Percentiles rank a stretch among this genome's conserved stretches.
Conservation (phyloP, 2,888 invertebrate genomes). For the Heliconius ethilla region DNA sequence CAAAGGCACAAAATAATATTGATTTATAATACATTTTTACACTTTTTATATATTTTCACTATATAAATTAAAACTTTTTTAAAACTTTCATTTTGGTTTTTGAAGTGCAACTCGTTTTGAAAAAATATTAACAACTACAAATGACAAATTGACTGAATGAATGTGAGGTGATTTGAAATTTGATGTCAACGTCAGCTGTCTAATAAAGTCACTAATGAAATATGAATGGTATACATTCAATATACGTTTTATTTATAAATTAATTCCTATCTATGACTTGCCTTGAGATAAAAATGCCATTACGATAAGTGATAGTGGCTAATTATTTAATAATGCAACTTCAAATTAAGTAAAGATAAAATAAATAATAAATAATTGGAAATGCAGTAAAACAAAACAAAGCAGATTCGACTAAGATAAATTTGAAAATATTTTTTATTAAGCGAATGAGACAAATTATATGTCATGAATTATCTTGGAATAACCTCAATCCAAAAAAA, state of each 20-base stretch:
- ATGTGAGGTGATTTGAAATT: neutral
- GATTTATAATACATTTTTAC: conserved; percentile 58
- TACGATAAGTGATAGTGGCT: conserved; percentile 10
- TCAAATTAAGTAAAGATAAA: neutral
- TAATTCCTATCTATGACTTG: conserved; percentile 17
- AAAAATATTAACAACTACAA: neutral
- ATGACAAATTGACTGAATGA: neutral
- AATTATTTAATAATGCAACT: neutral
- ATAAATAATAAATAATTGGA: neutral
- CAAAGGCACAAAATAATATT: conserved; percentile 52
- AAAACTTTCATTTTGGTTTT: conserved; percentile 57
- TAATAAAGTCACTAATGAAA: conserved; percentile 3
- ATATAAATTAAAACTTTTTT: conserved; percentile 46
- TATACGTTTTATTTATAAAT: conserved; percentile 26
- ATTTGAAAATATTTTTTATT: neutral
- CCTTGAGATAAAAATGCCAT: conserved; percentile 19
- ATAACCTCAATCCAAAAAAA: too few species aligned
- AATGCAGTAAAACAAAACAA: neutral
- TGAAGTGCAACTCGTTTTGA: conserved; percentile 28
- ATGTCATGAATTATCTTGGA: too few species aligned
- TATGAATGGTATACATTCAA: neutral
- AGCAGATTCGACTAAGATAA: neutral
- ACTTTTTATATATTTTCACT: conserved; percentile 11
- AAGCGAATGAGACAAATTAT: too few species aligned
- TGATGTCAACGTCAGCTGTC: conserved; percentile 18